Percentiles rank a stretch among this genome's conserved stretches.
phyloP scores from a whole-genome alignment of 2,888 invertebrate genomes.

The Drosophila kokeensis region DNA sequence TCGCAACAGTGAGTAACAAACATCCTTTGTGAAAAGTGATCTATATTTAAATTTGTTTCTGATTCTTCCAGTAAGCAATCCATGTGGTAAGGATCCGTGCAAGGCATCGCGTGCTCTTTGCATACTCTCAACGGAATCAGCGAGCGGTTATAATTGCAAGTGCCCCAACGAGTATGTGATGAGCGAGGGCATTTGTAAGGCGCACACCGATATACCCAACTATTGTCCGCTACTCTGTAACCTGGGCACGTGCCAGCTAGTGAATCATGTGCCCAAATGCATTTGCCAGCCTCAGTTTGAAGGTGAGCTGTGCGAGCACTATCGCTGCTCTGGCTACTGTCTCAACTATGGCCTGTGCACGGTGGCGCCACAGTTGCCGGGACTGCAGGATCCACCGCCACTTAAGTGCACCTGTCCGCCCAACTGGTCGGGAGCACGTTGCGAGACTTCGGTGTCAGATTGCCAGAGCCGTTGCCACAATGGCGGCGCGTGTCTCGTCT shows the following conservation, averaged over 20 bases:
- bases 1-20: constrained; percentile 83
- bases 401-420: constrained; percentile 87
- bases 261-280: constrained; percentile 87
- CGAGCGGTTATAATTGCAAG: constrained; percentile 85
- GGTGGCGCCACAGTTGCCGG: constrained; percentile 82
- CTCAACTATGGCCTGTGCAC: constrained; percentile 88
- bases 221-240: constrained; percentile 87
- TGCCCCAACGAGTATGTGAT: constrained; percentile 87
- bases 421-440: constrained; percentile 88
- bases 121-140: constrained; percentile 85
- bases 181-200: constrained; percentile 79
- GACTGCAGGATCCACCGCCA: constrained; percentile 80
- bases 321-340: constrained; percentile 89
- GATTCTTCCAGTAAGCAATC: constrained; percentile 85
- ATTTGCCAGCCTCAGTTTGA: constrained; percentile 88
- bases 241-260: constrained; percentile 87
- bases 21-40: background rate
- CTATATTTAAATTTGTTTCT: background rate
- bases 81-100: constrained; percentile 88
- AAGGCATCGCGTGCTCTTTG: constrained; percentile 87
- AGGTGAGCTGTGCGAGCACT: constrained; percentile 89
- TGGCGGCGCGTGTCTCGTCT: constrained; percentile 87
- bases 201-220: constrained; percentile 81
- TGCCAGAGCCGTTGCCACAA: constrained; percentile 88
- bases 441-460: constrained; percentile 87